Evolutionary conservation across 2,888 invertebrate species (phyloP).

Genomic region (Drosophila neonasuta): DNA sequence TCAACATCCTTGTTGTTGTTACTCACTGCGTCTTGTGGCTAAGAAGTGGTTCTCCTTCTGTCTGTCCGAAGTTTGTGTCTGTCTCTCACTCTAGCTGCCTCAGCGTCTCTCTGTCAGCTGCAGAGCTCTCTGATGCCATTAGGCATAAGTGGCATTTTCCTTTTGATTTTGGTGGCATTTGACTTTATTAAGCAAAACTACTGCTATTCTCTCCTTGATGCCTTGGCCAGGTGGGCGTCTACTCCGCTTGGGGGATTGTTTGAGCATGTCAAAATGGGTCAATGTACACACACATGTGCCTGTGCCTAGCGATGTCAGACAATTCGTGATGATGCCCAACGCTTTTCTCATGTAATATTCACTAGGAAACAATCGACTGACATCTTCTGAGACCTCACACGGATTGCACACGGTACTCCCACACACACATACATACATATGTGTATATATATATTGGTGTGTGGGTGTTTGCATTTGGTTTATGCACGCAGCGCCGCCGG

Average conservation of each 20-base stretch:
- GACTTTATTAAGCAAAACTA: conserved; percentile 70
- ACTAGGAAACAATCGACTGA: conserved; percentile 55
- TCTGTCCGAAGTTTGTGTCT: conserved; percentile 20
- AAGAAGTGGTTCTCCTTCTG: no score
- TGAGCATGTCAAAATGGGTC: conserved; percentile 64
- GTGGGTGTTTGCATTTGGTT: conserved; percentile 56
- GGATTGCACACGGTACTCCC: conserved; percentile 13
- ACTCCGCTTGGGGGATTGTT: conserved; percentile 40
- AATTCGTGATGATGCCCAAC: conserved; percentile 25
- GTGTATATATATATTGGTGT: background rate
- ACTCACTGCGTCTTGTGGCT: background rate
- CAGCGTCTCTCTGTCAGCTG: conserved; percentile 39
- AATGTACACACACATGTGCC: conserved; percentile 38
- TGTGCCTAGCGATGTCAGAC: conserved; percentile 14
- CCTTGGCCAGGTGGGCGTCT: conserved; percentile 31
- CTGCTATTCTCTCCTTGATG: background rate
- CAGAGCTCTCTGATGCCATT: conserved; percentile 63
- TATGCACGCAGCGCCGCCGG: conserved; percentile 54
- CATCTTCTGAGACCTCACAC: conserved; percentile 58
- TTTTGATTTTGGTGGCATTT: conserved; percentile 74
- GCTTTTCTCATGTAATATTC: conserved; percentile 67
- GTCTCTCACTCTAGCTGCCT: background rate
- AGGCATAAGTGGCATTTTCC: conserved; percentile 74
- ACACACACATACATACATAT: background rate
- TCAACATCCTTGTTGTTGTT: conserved; percentile 21